Base-by-base conservation (phyloP, 2,113 vertebrate genomes). In the Malaclemys terrapin region DNA sequence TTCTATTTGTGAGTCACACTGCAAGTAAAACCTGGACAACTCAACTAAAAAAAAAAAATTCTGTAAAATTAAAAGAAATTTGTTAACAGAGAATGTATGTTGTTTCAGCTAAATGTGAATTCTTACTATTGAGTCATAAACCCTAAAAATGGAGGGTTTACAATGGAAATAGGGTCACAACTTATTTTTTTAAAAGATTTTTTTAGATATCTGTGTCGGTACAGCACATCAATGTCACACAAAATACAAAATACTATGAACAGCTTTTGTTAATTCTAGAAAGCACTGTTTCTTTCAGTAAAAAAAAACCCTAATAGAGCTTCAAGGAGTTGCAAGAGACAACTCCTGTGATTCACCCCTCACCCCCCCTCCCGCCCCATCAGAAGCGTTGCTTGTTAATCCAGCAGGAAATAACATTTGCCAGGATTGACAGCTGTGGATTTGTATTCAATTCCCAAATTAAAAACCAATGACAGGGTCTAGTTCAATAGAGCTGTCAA, bases 341-440 rank as follows among this genome's bases (percentile, higher is more conserved):
- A 95, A 91, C 91, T 95, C 95, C 96, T 96, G 82, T 87, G 88
- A 96, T 96, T 90, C 90, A 80, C 57, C 85, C 89, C 96, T 72
- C 57, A 5, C 35, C 20, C 10, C 5, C 95, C 90, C 93, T 90
- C 93, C 42, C 42, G 38, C 38, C 78, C 94, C 92, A 94, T 93
- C 96, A 96, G 96, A 96, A 97, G 95, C 88, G 94, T 76, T 96
- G 93, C 94, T 91, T 89, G 89, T 93, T 97, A 98, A 97, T 98
- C 96, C 97, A 96, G 92, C 98, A 98, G 98, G 98, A 98, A 98
- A 97, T 92, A 97, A 93, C 98, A 98, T 98, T 98, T 98, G 98
- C 96, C 97, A 98, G 96, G 97, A 97, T 97, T 98, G 97, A 97
- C 98, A 98, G 98, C 98, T 98, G 98, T 96, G 97, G 94, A 97